Evolutionary conservation across 2,113 vertebrate species (phyloP), one percentile per base, ranked within the genome.

Genomic region (Microtus richardsoni): DNA sequence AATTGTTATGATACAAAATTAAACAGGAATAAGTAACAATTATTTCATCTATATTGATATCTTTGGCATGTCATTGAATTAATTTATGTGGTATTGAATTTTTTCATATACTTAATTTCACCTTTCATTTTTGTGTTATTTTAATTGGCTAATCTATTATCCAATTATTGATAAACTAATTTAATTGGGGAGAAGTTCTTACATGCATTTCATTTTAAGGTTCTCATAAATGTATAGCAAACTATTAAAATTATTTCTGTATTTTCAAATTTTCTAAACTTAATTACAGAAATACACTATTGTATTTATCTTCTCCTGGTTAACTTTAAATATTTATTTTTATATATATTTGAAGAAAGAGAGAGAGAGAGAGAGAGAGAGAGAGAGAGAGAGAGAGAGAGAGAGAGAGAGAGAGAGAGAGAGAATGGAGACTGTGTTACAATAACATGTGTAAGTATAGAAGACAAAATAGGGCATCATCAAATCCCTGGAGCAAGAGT

Each of bases 41-140:
- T 88, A 92, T 41, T 88, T 94, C 85, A 92, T 52, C 73, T n/a
- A 24, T 82, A 87, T 82, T 86, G 88, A 73, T 85, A 96, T 90
- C 92, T 96, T 93, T 96, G 88, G 47, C 90, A 93, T 70, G 16
- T 44, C 84, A 93, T 86, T 73, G 95, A 91, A 83, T 94, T 52
- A 95, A 88, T 93, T 91, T 93, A 88, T 80, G 52, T 47, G 11
- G 1, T 26, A 80, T 28, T 79, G 44, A 62, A 93, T 84, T 11
- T n/a, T 90, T 49, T 85, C 64, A 82, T 84, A 44, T 54, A n/a
- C 33, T 85, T 88, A 80, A 89, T 91, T n/a, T 83, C 70, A 80
- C 93, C 12, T 60, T 10, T 93, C 28, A 85, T 16, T 84, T 91
- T 78, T 92, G 19, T 75, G 54, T 78, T 73, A 91, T 91, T 97